Evolutionary conservation across 2,888 invertebrate genomes (phyloP), one percentile per base, ranked within the genome.

Genomic region (Caenorhabditis japonica): DNA sequence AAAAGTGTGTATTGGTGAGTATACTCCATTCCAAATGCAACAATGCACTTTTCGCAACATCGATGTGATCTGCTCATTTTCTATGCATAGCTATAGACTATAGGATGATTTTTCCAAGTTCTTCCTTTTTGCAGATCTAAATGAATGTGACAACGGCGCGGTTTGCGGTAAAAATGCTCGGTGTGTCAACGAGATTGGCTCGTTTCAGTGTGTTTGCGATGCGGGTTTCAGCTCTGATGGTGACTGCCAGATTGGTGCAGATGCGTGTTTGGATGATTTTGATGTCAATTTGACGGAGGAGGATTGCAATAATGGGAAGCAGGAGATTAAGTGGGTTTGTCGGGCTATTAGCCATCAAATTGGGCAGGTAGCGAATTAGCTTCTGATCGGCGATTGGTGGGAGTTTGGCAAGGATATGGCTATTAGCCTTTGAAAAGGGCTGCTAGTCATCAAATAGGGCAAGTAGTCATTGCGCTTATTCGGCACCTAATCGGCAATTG

Each of bases 151-250:
- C n/a, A 88, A 90, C 4, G 91, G 91, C 55, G 91, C 92, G 5
- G 91, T 92, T 1, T 97, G 96, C 88, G 94, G 94, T 7, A 90
- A 90, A 56, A 73, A 75, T 47, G 94, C 94, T 0, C 89, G 90
- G n/a, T 97, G 97, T 88, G 91, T 94, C 52, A 97, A 97, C 88
- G 89, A 92, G 2, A 94, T 93, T 0, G 97, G 97, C 27, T 72
- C 75, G 10, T 75, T 60, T 34, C 59, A 70, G 51, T 79, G 79
- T 38, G 76, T 76, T 44, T 79, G 79, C 52, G 79, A 76, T 33
- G 62, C 55, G 17, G 79, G 79, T 19, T 79, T 76, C 55, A 51
- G 51, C 43, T 49, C 44, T 12, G 60, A 76, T 33, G 79, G 76
- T 10, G 59, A 51, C 33, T 79, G 78, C 43, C 61, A 71, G 53